Evolutionary conservation across 2,888 invertebrate genomes (phyloP), one percentile per base, ranked within the genome.

Genomic region (Apoda limacodes): DNA sequence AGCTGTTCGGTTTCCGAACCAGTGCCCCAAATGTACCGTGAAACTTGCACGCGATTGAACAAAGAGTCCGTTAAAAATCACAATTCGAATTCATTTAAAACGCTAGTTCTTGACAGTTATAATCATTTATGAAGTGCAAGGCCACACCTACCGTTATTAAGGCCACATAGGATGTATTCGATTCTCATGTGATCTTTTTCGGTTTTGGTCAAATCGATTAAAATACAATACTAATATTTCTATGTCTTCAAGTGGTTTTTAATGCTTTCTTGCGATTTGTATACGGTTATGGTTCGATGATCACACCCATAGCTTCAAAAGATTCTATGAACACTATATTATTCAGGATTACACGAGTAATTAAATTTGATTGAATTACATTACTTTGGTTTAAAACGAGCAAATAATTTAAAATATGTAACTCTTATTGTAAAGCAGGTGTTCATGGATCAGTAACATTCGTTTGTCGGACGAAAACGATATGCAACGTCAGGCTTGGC

Each of bases 41-140:
- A 75, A 72, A 66, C 69, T 61, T 57, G 59, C 61, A 55, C 57
- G 54, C 59, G 57, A 55, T 52, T 50, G 51, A 52, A 68, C 69
- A 74, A 70, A 62, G 68, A 55, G 52, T 46, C 74, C 68, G 74
- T 68, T 71, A 65, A 56, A 63, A 58, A 60, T 55, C 57, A 60
- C 60, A 52, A 74, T 72, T 64, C 52, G 60, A 65, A 61, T 55
- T 66, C 57, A 70, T 74, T 74, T 65, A 53, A 55, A 60, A 53
- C 55, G 46, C 50, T 39, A 36, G 43, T 51, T 54, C 55, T 57
- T 61, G 54, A 54, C 52, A 53, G 56, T 54, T 55, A 53, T 40
- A 41, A 49, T 60, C 54, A 52, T 55, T 52, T 59, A 63, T 55
- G 55, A 54, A 52, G 52, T 55, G 48, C 46, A 45, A 35, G 9